Evolutionary conservation across 2,113 vertebrate genomes (phyloP).

Genomic region (Nerophis lumbriciformis): DNA sequence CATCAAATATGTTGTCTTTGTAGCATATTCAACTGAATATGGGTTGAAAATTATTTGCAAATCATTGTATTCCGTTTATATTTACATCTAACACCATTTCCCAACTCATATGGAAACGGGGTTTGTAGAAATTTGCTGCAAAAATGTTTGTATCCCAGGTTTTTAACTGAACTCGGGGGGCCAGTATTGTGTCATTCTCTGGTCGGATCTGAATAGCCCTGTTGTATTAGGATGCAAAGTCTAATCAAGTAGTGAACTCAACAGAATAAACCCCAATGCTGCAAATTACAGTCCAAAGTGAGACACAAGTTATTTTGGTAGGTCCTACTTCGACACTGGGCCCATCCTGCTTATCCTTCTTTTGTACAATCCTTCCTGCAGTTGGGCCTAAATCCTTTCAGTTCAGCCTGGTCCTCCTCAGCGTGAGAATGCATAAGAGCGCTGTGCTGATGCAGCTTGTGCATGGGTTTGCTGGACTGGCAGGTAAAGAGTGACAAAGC

Average conservation of each 20-base stretch:
- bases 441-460: conserved; percentile 35
- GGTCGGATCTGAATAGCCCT: no score
- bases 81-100: no score
- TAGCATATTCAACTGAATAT: no score
- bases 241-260: conserved; percentile 1
- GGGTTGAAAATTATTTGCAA: no score
- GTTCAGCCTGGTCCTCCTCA: conserved; percentile 58
- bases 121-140: no score
- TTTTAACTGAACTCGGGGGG: no score
- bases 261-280: conserved; percentile 1
- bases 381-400: conserved; percentile 55
- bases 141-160: no score
- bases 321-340: conserved; percentile 46
- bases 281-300: conserved; percentile 43
- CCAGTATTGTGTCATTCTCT: no score
- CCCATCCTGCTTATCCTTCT: conserved; percentile 52
- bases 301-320: conserved; percentile 54
- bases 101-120: no score
- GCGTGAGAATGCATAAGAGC: conserved; percentile 39
- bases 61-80: no score
- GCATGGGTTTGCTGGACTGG: conserved; percentile 52
- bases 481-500: conserved; percentile 50
- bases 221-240: neutral
- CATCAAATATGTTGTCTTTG: no score
- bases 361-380: conserved; percentile 56